These are phyloP conservation scores for Sitta carolinensis DNA, from an alignment of 2,797 vertebrate genomes.

Conservation along the genomic window DNA sequence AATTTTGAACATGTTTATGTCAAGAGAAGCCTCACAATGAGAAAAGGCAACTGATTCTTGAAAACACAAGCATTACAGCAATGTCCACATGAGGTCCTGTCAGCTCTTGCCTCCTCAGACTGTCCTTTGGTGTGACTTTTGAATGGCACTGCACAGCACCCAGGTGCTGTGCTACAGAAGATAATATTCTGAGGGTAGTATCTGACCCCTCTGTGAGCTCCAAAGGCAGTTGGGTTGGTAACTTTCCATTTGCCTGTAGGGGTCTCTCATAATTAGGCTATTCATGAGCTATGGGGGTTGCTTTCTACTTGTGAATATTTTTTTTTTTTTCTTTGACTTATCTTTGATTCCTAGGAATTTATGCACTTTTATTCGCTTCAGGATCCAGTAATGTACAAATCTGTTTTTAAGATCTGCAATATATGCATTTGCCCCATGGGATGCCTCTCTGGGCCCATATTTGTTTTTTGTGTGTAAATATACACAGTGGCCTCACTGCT, in stretches of 20 bases:
- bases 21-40: neutral
- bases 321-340: constrained; percentile 49
- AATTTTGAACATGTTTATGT: neutral
- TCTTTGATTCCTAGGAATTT: constrained; percentile 62
- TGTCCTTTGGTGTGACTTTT: constrained; percentile 34
- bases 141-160: constrained; percentile 42
- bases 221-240: constrained; percentile 66
- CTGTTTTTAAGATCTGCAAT: constrained; percentile 70
- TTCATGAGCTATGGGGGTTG: constrained; percentile 71
- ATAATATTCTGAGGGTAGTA: constrained; percentile 58
- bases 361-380: constrained; percentile 56
- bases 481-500: constrained; percentile 66
- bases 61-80: neutral
- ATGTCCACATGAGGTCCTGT: neutral
- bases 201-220: constrained; percentile 65
- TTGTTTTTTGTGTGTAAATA: constrained; percentile 77
- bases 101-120: neutral
- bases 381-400: constrained; percentile 58
- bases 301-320: constrained; percentile 61
- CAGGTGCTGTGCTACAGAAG: constrained; percentile 58
- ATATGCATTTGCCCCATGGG: constrained; percentile 66
- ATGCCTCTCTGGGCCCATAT: constrained; percentile 60
- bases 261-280: constrained; percentile 69
- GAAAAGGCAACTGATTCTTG: neutral
- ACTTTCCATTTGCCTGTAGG: constrained; percentile 71